Base-by-base conservation (phyloP, 2,797 vertebrate species). In the Gallinago nigripennis region DNA sequence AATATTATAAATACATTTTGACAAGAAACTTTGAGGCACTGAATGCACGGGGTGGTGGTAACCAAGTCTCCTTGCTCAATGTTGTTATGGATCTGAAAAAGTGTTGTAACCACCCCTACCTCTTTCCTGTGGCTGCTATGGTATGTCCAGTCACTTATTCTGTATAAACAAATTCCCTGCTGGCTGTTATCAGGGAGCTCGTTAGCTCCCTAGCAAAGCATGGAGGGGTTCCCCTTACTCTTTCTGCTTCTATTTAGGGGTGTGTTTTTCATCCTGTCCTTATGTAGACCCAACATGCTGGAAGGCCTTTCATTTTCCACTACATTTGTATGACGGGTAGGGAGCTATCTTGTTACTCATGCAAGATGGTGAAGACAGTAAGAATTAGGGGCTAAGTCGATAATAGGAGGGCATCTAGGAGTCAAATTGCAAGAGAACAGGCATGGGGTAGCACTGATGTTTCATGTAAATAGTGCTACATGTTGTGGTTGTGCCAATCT, bases 41-140 rank as follows among this genome's bases (percentile, higher is more conserved):
- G 96, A 99, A 99, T 97, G 99, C 99, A 58, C 99, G 99, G 11
- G 99, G 99, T 68, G 99, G 99, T 81, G 99, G 99, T 93, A 99
- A 99, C 98, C 99, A 99, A 96, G 99, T 99, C 33, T 99, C 99
- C 56, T 97, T 99, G 92, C 98, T 99, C 57, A 99, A 99, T 21
- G 99, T 99, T 93, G 99, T 99, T 95, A 99, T 99, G 99, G 99
- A 99, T 97, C 98, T 99, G 80, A 99, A 99, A 97, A 99, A 99
- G 96, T 99, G 99, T 97, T 99, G 99, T 97, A 99, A 99, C 95
- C 99, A 99, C 95, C 99, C 99, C 16, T 99, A 99, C 98, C 99
- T 99, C 96, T 99, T 99, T 87, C 99, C 99, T 13, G 98, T 99
- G 58, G 99, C 99, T 46, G 99, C 99, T 48, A 99, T 98, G 95